Evolutionary conservation across 2,888 invertebrate species (phyloP), one percentile per base, ranked within the genome.

Genomic region (Leucophora obtusa): DNA sequence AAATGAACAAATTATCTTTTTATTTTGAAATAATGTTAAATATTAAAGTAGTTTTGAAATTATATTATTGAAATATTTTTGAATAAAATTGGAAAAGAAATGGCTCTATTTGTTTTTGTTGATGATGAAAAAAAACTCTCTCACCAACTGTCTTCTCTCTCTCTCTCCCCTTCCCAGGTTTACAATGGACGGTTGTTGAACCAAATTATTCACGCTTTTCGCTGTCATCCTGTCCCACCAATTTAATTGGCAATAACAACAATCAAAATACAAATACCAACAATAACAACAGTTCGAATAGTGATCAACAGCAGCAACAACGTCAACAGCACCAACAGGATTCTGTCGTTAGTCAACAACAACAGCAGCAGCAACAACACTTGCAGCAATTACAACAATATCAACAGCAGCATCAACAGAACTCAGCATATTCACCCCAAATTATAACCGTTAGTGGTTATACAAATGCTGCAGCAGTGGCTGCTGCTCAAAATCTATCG

Each of bases 111-210:
- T 79, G 65, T 65, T 77, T 80, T 54, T 75, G 80, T 81, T 81
- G 81, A 77, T 77, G 77, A 81, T 74, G 77, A 74, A 77, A 81
- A 71, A 71, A 78, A 83, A 82, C 83, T 85, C 85, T 86, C 86
- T 88, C 87, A 85, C 86, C 84, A 85, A 86, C 87, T 87, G 86
- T 86, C 85, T 82, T 86, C 84, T 79, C 79, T 80, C 79, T 87
- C 89, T 89, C 89, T 88, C 89, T 90, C 90, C 93, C 92, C 92
- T 92, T 93, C 93, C 93, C 94, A 95, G 95, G 95, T 92, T 93
- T 94, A 92, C 95, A 95, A 92, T 95, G 95, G 95, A 94, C 94
- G 91, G 94, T 95, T 92, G 93, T 95, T 93, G 95, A 95, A 92
- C 94, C 95, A 91, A 93, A 93, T 89, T 95, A 94, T 91, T 93